A percentile compares a stretch with the other conserved stretches of the same genome.
These are phyloP conservation scores for Botia almorhae DNA, from an alignment of 2,797 vertebrate genomes.

Conservation along the genomic window DNA sequence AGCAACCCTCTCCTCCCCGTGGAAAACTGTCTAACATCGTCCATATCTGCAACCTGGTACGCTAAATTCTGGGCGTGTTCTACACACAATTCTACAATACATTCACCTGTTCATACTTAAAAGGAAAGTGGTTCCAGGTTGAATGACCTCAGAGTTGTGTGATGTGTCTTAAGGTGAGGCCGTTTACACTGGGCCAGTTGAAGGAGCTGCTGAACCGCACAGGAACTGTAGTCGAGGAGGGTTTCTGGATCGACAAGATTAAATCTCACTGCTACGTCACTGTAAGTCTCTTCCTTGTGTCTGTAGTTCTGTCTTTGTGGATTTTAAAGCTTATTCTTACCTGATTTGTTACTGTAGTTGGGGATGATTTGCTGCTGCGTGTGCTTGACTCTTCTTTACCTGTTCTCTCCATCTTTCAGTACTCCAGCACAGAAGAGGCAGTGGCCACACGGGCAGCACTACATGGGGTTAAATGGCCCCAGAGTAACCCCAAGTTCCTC, in stretches of 20 bases:
- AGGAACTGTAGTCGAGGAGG: constrained; percentile 84
- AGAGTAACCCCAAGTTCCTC: constrained; percentile 92
- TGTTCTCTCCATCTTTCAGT: constrained; percentile 69
- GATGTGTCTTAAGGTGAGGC: constrained; percentile 81
- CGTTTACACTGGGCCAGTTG: constrained; percentile 90
- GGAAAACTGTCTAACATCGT: constrained; percentile 88
- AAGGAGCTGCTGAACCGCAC: constrained; percentile 89
- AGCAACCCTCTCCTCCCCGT: constrained; percentile 85
- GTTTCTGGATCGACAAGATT: constrained; percentile 94
- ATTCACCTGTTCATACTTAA: background rate
- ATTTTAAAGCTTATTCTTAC: background rate
- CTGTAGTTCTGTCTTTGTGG: background rate
- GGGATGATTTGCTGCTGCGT: background rate
- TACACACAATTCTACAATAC: background rate
- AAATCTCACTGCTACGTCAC: constrained; percentile 93
- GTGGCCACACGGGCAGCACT: constrained; percentile 85
- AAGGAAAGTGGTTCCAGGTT: background rate
- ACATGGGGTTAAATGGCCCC: constrained; percentile 93
- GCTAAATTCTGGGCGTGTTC: background rate
- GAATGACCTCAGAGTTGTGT: background rate
- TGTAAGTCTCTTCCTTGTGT: constrained; percentile 70
- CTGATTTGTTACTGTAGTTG: background rate
- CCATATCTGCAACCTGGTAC: constrained; percentile 89
- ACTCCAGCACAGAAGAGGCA: constrained; percentile 85
- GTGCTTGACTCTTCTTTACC: background rate